phyloP scores from a whole-genome alignment of 2,797 vertebrate genomes.

The Ataeniobius toweri region DNA sequence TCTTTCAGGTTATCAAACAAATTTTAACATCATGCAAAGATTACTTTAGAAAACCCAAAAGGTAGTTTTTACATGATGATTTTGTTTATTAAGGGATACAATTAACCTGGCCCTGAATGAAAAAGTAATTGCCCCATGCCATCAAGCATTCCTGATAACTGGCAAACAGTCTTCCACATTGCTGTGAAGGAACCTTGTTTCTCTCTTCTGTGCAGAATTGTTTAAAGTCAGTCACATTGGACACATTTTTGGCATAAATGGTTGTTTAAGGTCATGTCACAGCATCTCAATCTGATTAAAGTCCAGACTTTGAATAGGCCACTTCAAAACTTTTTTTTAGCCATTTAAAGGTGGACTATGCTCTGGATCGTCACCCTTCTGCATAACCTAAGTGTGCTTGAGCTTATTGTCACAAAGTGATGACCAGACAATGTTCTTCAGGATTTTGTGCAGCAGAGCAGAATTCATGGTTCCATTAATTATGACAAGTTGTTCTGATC shows the following conservation, averaged over 20 bases:
- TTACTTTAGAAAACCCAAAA: neutral
- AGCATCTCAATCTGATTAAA: neutral
- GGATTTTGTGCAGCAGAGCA: neutral
- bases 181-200: neutral
- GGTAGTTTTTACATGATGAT: neutral
- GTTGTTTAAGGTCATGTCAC: neutral
- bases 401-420: neutral
- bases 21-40: neutral
- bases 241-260: neutral
- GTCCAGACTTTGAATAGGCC: neutral
- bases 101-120: constrained; percentile 7
- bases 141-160: neutral
- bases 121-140: neutral
- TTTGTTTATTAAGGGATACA: neutral
- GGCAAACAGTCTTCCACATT: neutral
- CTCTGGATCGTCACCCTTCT: neutral
- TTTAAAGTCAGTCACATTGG: neutral
- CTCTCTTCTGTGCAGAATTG: neutral
- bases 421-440: neutral
- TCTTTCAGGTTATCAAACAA: neutral
- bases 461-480: neutral
- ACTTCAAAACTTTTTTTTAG: neutral
- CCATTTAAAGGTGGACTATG: neutral
- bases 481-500: neutral
- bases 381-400: neutral